A percentile compares a stretch with the other conserved stretches of the same genome.
These are phyloP conservation scores for Spilosoma lubricipeda DNA, from an alignment of 2,888 invertebrate genomes.

Conservation along the genomic window DNA sequence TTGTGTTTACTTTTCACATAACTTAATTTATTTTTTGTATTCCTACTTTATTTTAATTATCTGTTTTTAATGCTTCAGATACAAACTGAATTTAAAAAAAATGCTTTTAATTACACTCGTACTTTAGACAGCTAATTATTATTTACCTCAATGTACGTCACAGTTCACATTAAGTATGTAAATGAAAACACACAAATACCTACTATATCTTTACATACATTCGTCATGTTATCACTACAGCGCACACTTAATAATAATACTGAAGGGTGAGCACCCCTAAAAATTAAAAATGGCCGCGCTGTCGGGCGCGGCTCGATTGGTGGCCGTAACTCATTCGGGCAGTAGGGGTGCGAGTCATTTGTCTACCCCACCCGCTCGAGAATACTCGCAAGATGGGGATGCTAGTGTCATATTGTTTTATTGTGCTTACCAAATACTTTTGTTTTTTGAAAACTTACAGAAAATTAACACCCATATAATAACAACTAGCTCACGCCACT, in stretches of 20 bases:
- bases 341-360: slow-evolving; percentile 79
- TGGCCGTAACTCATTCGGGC: slow-evolving; percentile 81
- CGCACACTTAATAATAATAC: slow-evolving; percentile 70
- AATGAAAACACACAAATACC: slow-evolving; percentile 24
- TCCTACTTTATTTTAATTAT: too few species aligned
- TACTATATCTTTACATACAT: slow-evolving; percentile 30
- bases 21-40: too few species aligned
- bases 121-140: neutral
- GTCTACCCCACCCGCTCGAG: slow-evolving; percentile 80
- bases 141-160: neutral
- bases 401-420: slow-evolving; percentile 69
- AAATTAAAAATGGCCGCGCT: slow-evolving; percentile 86
- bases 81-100: too few species aligned
- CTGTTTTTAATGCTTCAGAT: too few species aligned
- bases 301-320: slow-evolving; percentile 82
- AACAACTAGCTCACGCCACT: neutral
- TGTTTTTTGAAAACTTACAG: slow-evolving; percentile 21
- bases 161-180: neutral
- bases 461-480: neutral
- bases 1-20: too few species aligned
- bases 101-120: neutral
- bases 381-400: slow-evolving; percentile 77
- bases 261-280: slow-evolving; percentile 81
- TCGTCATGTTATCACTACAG: slow-evolving; percentile 54
- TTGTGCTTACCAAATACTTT: slow-evolving; percentile 51